Conservation (phyloP, 2,113 vertebrate species). For the Raja brachyura region DNA sequence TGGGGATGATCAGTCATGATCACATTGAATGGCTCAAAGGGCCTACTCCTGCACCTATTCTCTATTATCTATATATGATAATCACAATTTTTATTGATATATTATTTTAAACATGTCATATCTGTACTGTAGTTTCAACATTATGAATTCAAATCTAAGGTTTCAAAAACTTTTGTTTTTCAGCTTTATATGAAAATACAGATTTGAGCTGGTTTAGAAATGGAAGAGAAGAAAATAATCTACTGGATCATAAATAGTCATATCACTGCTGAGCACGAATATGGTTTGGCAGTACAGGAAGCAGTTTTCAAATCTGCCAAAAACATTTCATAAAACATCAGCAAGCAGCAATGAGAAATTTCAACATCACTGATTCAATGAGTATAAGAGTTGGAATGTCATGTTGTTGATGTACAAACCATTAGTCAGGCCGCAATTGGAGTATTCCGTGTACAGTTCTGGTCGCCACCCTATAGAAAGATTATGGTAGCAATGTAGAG, state of each 20-base stretch:
- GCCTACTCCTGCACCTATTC: no score
- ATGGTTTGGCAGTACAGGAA: neutral
- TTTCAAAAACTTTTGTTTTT: neutral
- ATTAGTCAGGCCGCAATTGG: no score
- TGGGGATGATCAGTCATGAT: no score
- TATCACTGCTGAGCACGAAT: neutral
- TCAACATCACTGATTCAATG: neutral
- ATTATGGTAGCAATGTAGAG: no score
- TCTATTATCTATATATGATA: no score
- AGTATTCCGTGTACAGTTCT: no score
- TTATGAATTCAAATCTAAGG: no score
- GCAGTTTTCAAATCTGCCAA: neutral
- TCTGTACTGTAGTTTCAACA: no score
- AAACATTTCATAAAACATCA: neutral
- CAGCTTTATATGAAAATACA: neutral
- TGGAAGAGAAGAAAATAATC: neutral
- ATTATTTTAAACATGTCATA: neutral
- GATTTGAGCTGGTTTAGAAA: neutral
- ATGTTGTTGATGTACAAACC: no score
- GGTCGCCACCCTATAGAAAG: no score
- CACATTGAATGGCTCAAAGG: no score
- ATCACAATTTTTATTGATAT: neutral
- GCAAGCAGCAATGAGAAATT: neutral
- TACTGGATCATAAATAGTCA: neutral
- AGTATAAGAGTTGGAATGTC: no score